Evolutionary conservation across 2,113 vertebrate species (phyloP).

Genomic region (Lynx canadensis): DNA sequence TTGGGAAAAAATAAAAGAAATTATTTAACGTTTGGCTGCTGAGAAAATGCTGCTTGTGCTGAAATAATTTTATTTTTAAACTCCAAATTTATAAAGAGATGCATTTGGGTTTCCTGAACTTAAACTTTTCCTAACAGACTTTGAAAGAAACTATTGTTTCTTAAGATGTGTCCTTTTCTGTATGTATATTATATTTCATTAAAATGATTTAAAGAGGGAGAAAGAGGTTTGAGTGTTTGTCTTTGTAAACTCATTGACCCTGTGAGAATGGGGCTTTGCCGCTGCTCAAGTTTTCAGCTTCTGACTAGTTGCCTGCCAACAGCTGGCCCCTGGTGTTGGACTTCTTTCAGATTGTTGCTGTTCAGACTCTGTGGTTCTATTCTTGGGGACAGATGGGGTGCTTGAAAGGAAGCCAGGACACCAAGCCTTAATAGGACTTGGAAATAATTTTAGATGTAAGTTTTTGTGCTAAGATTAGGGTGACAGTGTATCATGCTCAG

Average conservation of each 20-base stretch:
- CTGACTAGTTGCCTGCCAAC: background rate
- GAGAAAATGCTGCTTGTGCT: slow-evolving; percentile 58
- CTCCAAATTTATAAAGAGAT: background rate
- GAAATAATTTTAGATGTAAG: slow-evolving; percentile 53
- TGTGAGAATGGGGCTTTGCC: slow-evolving; percentile 25
- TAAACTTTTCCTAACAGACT: slow-evolving; percentile 16
- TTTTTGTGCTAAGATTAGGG: slow-evolving; percentile 35
- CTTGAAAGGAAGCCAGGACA: slow-evolving; percentile 65
- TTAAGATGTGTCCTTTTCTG: background rate
- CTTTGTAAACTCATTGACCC: slow-evolving; percentile 16
- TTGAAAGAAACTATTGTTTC: slow-evolving; percentile 8
- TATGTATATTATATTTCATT: background rate
- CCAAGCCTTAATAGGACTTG: slow-evolving; percentile 46
- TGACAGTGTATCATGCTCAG: slow-evolving; percentile 49
- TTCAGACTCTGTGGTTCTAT: slow-evolving; percentile 40
- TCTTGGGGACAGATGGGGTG: slow-evolving; percentile 64
- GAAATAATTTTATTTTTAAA: slow-evolving; percentile 54
- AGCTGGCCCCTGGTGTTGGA: background rate
- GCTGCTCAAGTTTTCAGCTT: background rate
- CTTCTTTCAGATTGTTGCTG: slow-evolving; percentile 41
- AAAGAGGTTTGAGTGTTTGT: background rate
- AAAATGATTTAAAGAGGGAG: slow-evolving; percentile 16
- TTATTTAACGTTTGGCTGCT: slow-evolving; percentile 39
- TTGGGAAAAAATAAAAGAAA: slow-evolving; percentile 26
- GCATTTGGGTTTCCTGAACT: background rate